Evolutionary conservation across 2,113 vertebrate genomes (phyloP).

Genomic region (Saguinus midas): DNA sequence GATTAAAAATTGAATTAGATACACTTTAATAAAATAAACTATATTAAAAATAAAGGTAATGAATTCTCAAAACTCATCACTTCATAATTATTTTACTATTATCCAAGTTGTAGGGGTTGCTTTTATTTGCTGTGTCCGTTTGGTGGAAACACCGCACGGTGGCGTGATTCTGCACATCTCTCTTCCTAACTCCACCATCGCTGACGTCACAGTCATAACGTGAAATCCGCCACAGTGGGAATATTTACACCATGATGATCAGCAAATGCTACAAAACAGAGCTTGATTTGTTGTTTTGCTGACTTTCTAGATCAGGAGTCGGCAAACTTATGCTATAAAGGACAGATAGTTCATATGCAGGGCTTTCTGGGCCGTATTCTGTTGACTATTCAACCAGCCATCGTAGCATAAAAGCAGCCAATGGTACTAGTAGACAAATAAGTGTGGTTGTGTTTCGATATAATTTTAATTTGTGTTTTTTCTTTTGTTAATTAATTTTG

Average conservation of each 20-base stretch:
- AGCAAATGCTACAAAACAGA: neutral
- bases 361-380: neutral
- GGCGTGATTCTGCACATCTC: neutral
- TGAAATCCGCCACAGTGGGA: neutral
- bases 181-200: neutral
- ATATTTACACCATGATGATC: neutral
- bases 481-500: neutral
- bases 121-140: neutral
- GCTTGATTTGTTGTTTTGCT: neutral
- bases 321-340: neutral
- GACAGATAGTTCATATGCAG: neutral
- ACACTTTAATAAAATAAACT: neutral
- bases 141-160: neutral
- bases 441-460: neutral
- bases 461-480: neutral
- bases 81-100: neutral
- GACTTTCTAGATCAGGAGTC: neutral
- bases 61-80: neutral
- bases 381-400: neutral
- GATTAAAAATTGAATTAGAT: neutral
- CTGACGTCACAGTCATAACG: neutral
- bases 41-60: neutral
- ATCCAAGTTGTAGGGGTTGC: neutral
- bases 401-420: neutral
- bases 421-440: neutral